Percentiles rank a stretch among this genome's conserved stretches.
phyloP scores from a whole-genome alignment of 2,113 vertebrate species.

The Pardalotus punctatus region DNA sequence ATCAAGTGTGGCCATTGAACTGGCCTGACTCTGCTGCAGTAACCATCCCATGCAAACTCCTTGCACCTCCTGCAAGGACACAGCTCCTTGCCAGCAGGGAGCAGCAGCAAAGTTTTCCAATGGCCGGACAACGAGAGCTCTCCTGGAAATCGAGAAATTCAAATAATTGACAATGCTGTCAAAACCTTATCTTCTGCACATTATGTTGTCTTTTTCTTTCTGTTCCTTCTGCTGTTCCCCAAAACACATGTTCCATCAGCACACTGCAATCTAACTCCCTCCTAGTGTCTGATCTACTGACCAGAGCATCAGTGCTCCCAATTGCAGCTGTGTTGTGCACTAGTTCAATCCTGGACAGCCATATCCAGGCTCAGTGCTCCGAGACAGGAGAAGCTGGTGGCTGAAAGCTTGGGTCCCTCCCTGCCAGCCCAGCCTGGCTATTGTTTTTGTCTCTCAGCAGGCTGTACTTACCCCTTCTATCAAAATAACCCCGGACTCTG shows the following conservation, averaged over 20 bases:
- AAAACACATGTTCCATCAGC: background rate
- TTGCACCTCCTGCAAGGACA: background rate
- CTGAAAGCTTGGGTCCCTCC: background rate
- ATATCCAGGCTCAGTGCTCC: background rate
- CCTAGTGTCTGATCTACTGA: background rate
- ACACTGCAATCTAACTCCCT: background rate
- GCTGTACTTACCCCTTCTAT: background rate
- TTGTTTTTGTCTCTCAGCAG: background rate
- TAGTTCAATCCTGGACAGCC: background rate
- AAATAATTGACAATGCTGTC: background rate
- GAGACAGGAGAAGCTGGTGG: background rate
- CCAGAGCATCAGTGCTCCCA: background rate
- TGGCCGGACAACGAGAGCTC: rapidly evolving
- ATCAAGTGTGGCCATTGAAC: background rate
- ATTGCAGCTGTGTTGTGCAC: background rate
- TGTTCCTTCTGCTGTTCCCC: background rate
- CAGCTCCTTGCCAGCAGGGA: background rate
- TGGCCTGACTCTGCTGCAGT: background rate
- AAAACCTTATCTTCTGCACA: background rate
- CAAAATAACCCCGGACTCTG: background rate
- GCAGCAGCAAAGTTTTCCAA: background rate
- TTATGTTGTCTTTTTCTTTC: background rate
- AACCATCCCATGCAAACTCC: background rate
- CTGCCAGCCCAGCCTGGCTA: background rate
- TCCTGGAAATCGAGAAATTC: background rate